A percentile compares a stretch with the other conserved stretches of the same genome.
phyloP scores from a whole-genome alignment of 1,140 invertebrate genomes.

The Helicoverpa zea region DNA sequence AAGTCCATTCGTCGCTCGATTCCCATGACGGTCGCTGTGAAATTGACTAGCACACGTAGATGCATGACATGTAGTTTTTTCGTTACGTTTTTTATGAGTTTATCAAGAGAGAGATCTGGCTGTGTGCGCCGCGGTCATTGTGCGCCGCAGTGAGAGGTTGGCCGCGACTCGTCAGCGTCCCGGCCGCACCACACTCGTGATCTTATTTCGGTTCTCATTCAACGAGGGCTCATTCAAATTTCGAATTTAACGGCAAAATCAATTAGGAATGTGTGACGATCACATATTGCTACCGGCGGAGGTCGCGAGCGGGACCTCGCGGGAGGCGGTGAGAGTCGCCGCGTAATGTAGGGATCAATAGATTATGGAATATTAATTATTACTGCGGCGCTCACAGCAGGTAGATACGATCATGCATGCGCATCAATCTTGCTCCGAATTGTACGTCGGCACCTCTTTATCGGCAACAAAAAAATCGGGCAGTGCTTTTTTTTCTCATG shows the following conservation, averaged over 20 bases:
- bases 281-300: conserved; percentile 75
- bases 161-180: conserved; percentile 52
- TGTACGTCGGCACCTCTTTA: conserved; percentile 85
- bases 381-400: conserved; percentile 71
- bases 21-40: conserved; percentile 83
- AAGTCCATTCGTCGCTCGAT: conserved; percentile 80
- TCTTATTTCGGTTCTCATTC: conserved; percentile 82
- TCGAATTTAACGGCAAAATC: conserved; percentile 80
- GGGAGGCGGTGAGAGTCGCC: conserved; percentile 66
- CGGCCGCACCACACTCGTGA: conserved; percentile 70
- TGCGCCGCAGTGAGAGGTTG: conserved; percentile 68
- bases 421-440: conserved; percentile 81
- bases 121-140: conserved; percentile 78
- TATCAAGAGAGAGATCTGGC: conserved; percentile 82
- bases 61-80: conserved; percentile 86
- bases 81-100: conserved; percentile 77
- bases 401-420: conserved; percentile 74
- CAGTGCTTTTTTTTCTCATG: conserved; percentile 79
- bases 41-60: conserved; percentile 84
- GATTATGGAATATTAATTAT: conserved; percentile 85
- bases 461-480: conserved; percentile 78
- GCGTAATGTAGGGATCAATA: conserved; percentile 71
- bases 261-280: conserved; percentile 79
- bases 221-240: conserved; percentile 80
- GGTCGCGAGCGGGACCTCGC: conserved; percentile 51